Conservation (phyloP, 2,797 vertebrate species). For the Chrosomus eos region DNA sequence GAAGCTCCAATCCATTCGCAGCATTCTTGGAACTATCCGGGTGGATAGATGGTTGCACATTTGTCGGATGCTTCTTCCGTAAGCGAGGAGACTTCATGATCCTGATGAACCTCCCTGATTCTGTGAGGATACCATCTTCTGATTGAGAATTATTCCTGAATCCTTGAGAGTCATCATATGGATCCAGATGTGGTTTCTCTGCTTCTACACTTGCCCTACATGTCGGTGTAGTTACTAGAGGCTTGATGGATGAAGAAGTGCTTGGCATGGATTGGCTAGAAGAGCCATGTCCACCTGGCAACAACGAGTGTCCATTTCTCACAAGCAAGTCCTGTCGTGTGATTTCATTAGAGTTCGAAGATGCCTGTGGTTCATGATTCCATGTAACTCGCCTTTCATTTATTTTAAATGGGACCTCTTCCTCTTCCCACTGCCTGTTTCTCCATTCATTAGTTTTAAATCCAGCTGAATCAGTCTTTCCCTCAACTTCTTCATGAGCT, state of each 20-base stretch:
- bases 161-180: slow-evolving; percentile 46
- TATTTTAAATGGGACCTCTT: slow-evolving; percentile 4
- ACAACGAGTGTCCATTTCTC: slow-evolving; percentile 44
- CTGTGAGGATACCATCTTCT: slow-evolving; percentile 50
- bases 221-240: slow-evolving; percentile 16
- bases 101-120: slow-evolving; percentile 58
- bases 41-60: slow-evolving; percentile 42
- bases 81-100: slow-evolving; percentile 68
- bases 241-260: slow-evolving; percentile 28
- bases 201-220: slow-evolving; percentile 20
- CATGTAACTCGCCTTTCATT: slow-evolving; percentile 56
- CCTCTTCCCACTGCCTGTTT: slow-evolving; percentile 50
- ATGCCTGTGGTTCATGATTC: slow-evolving; percentile 46
- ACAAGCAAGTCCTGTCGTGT: slow-evolving; percentile 17
- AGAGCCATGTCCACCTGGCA: slow-evolving; percentile 65
- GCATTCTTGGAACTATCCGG: slow-evolving; percentile 28
- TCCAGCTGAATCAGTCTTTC: slow-evolving; percentile 54
- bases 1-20: neutral
- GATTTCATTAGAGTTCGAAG: slow-evolving; percentile 35
- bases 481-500: neutral
- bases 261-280: slow-evolving; percentile 51
- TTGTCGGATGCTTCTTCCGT: slow-evolving; percentile 64
- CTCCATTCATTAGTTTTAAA: slow-evolving; percentile 58
- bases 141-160: slow-evolving; percentile 55
- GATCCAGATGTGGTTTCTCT: slow-evolving; percentile 41